phyloP scores from a whole-genome alignment of 2,797 vertebrate species.

The Selene dorsalis region DNA sequence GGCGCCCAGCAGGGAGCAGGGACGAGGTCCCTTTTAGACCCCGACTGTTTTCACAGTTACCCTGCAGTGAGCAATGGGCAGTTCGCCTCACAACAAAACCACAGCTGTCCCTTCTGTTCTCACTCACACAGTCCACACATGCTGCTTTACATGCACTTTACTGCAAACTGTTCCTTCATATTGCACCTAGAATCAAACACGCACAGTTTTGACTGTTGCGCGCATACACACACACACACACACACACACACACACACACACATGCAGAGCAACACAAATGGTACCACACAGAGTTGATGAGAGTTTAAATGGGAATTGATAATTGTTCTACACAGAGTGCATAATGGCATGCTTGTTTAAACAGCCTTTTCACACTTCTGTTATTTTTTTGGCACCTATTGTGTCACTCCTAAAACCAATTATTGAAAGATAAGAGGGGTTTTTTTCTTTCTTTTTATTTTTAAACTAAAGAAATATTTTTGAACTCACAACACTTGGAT shows the following conservation, averaged over 20 bases:
- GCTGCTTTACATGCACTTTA: slow-evolving; percentile 80
- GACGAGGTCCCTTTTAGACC: slow-evolving; percentile 69
- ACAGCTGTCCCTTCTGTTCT: slow-evolving; percentile 79
- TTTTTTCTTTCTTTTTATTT: slow-evolving; percentile 27
- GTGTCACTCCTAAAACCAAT: slow-evolving; percentile 31
- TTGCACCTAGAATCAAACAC: slow-evolving; percentile 34
- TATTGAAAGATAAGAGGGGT: not conserved
- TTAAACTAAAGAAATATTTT: slow-evolving; percentile 52
- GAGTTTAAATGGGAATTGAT: slow-evolving; percentile 18
- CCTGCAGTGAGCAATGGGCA: slow-evolving; percentile 75
- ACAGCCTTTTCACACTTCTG: not conserved
- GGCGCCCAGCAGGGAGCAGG: slow-evolving; percentile 72
- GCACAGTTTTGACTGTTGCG: slow-evolving; percentile 33
- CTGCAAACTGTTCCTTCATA: slow-evolving; percentile 60
- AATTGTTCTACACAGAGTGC: not conserved
- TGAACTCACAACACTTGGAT: slow-evolving; percentile 38
- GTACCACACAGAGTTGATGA: slow-evolving; percentile 2
- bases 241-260: slow-evolving; percentile 1
- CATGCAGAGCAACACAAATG: slow-evolving; percentile 1
- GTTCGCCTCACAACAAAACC: slow-evolving; percentile 74
- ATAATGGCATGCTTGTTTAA: slow-evolving; percentile 24
- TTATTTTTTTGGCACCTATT: slow-evolving; percentile 20
- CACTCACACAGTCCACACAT: slow-evolving; percentile 65
- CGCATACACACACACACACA: not conserved
- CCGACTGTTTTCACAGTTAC: slow-evolving; percentile 68